Conservation (phyloP, 2,888 invertebrate species). For the Oxytorus armatus region DNA sequence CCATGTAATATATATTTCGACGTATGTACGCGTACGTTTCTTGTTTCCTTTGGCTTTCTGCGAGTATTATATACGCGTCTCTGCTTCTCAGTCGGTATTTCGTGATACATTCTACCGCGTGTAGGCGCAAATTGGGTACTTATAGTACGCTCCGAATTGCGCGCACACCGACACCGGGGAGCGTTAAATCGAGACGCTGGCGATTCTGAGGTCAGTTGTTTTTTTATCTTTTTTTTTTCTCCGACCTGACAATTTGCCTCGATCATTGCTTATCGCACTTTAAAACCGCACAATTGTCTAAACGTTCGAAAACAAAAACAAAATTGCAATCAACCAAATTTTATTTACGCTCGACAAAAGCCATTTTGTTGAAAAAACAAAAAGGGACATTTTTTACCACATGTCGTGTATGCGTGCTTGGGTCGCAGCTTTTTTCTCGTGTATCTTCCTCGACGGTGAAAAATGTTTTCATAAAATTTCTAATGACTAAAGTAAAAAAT, state of each 20-base stretch:
- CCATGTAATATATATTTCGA: too few relatives aligned
- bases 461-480: too few relatives aligned
- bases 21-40: constrained; percentile 1
- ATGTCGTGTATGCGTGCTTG: too few relatives aligned
- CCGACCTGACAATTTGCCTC: constrained; percentile 72
- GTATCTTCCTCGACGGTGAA: too few relatives aligned
- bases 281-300: too few relatives aligned
- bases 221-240: constrained; percentile 33
- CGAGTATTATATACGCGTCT: constrained; percentile 26
- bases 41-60: constrained; percentile 34
- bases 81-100: constrained; percentile 33
- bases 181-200: constrained; percentile 22
- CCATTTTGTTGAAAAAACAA: too few relatives aligned
- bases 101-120: constrained; percentile 30
- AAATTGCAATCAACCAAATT: too few relatives aligned
- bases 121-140: constrained; percentile 32
- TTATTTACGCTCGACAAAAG: too few relatives aligned
- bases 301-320: too few relatives aligned
- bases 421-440: too few relatives aligned
- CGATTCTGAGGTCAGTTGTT: constrained; percentile 65
- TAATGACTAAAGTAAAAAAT: too few relatives aligned
- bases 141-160: constrained; percentile 4
- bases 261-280: constrained; percentile 63
- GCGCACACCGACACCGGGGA: constrained; percentile 9
- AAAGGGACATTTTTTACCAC: too few relatives aligned